phyloP scores from a whole-genome alignment of 1,140 invertebrate genomes.

The Lepidostoma basale region DNA sequence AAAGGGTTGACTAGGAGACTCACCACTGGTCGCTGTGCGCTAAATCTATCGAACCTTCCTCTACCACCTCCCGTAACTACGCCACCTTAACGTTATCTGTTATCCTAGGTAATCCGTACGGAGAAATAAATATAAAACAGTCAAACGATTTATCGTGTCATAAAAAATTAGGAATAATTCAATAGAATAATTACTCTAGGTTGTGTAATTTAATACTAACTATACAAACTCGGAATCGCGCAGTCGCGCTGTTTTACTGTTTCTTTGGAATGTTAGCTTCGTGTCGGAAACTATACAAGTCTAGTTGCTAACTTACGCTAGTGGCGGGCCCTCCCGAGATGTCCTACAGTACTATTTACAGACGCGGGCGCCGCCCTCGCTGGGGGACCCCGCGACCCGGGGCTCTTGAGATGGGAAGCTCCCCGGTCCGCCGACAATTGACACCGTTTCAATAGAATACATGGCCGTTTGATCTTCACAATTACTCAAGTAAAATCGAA shows the following conservation, averaged over 20 bases:
- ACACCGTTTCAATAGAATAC: constrained; percentile 26
- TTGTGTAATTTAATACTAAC: constrained; percentile 3
- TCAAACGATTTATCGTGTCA: constrained; percentile 9
- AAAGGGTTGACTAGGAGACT: constrained; percentile 46
- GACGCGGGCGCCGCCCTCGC: not conserved
- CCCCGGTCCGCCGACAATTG: constrained; percentile 21
- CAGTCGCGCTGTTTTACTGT: not conserved
- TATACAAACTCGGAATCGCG: not conserved
- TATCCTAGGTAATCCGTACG: constrained; percentile 18
- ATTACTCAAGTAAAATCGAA: constrained; percentile 29
- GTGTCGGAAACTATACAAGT: constrained; percentile 38
- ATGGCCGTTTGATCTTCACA: constrained; percentile 28
- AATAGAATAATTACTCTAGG: no score
- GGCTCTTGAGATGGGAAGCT: not conserved
- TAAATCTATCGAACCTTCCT: constrained; percentile 40
- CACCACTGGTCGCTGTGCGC: constrained; percentile 46
- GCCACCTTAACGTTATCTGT: constrained; percentile 7
- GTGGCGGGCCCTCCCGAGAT: not conserved
- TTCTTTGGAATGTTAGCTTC: constrained; percentile 34
- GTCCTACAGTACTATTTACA: constrained; percentile 2
- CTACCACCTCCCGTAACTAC: constrained; percentile 33
- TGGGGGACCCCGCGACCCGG: not conserved
- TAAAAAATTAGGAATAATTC: constrained; percentile 1
- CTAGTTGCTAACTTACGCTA: constrained; percentile 31
- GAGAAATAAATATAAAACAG: constrained; percentile 6